Evolutionary conservation across 2,113 vertebrate genomes (phyloP).

Genomic region (Numenius arquata): DNA sequence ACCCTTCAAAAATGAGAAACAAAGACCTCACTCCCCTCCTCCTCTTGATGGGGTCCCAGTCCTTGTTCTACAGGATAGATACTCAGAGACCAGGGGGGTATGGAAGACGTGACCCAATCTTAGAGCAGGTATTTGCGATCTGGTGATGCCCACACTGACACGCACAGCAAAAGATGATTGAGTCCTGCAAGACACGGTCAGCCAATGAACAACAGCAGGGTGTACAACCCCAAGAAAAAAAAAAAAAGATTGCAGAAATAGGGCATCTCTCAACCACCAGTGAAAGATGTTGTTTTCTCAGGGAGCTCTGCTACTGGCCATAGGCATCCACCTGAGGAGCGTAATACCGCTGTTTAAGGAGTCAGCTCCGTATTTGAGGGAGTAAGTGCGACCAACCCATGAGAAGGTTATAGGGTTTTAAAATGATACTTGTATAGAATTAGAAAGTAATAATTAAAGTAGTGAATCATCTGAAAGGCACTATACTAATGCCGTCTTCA

Average conservation of each 20-base stretch:
- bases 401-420: conserved; percentile 1
- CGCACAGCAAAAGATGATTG: not conserved
- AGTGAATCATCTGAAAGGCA: conserved; percentile 46
- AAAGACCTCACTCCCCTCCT: not conserved
- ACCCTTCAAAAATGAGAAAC: not conserved
- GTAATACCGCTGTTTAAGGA: not conserved
- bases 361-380: not conserved
- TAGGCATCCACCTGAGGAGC: not conserved
- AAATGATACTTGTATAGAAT: conserved; percentile 46
- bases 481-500: conserved; percentile 41
- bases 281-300: not conserved
- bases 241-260: not conserved
- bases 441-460: conserved; percentile 64
- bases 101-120: not conserved
- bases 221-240: fast-evolving
- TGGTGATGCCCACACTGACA: not conserved
- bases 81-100: fast-evolving
- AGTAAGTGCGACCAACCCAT: not conserved
- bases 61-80: not conserved
- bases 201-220: not conserved
- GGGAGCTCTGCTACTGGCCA: not conserved
- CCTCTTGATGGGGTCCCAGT: not conserved
- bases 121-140: not conserved
- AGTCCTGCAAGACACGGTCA: not conserved
- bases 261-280: not conserved